These are phyloP conservation scores for Drosophila recens DNA, from an alignment of 2,888 invertebrate species.

Conservation along the genomic window DNA sequence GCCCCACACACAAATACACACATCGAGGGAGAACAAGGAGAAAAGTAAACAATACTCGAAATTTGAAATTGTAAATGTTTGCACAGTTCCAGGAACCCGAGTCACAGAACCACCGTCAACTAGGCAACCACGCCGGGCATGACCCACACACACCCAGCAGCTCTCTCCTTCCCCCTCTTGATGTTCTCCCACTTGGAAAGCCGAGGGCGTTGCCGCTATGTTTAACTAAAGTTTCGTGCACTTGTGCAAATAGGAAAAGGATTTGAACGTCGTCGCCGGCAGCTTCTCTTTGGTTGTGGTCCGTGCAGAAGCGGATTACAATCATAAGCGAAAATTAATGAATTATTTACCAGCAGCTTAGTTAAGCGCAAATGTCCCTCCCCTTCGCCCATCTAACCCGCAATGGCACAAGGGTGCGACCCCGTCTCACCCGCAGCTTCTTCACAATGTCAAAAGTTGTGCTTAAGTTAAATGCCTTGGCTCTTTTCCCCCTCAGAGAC, in stretches of 20 bases:
- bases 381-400: background rate
- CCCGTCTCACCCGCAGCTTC: slow-evolving; percentile 17
- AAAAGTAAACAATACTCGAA: too few relatives aligned
- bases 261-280: slow-evolving; percentile 55
- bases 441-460: slow-evolving; percentile 58
- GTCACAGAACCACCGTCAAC: slow-evolving; percentile 51
- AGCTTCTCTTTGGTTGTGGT: slow-evolving; percentile 37
- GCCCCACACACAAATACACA: too few relatives aligned
- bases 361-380: slow-evolving; percentile 53
- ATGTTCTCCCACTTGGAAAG: slow-evolving; percentile 37
- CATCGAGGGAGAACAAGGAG: too few relatives aligned
- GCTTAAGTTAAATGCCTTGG: slow-evolving; percentile 52
- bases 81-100: slow-evolving; percentile 59
- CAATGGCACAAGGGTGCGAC: slow-evolving; percentile 21
- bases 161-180: background rate
- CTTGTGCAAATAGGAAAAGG: slow-evolving; percentile 75
- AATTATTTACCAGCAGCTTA: slow-evolving; percentile 82
- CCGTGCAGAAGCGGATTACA: slow-evolving; percentile 76
- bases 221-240: slow-evolving; percentile 74
- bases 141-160: background rate
- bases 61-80: slow-evolving; percentile 80
- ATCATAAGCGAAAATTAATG: slow-evolving; percentile 82
- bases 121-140: slow-evolving; percentile 28
- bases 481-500: slow-evolving; percentile 16
- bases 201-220: slow-evolving; percentile 64